phyloP scores from a whole-genome alignment of 2,797 vertebrate genomes.

The Fistularia commersonii region DNA sequence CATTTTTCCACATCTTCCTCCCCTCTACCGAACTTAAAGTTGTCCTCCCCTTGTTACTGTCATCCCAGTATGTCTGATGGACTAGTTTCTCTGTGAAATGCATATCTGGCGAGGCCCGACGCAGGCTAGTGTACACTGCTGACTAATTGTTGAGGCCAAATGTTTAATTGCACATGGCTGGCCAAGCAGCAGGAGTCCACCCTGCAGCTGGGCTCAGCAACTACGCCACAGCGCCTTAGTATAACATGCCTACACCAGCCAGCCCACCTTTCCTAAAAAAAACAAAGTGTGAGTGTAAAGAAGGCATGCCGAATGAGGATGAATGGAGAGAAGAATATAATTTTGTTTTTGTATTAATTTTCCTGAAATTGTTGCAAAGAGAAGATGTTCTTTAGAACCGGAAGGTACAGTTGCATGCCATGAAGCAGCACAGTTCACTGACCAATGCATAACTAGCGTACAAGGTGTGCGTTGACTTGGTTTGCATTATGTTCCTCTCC shows the following conservation, averaged over 20 bases:
- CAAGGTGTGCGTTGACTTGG: conserved; percentile 37
- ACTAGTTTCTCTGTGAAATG: conserved; percentile 95
- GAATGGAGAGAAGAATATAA: conserved; percentile 14
- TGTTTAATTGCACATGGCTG: conserved; percentile 99
- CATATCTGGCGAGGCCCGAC: conserved; percentile 86
- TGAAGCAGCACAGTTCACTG: conserved; percentile 8
- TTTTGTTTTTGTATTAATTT: conserved; percentile 21
- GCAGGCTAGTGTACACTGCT: conserved; percentile 92
- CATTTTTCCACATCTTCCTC: conserved; percentile 72
- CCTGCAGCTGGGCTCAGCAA: conserved; percentile 68
- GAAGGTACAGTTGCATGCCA: conserved; percentile 1
- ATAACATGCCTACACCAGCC: conserved; percentile 45
- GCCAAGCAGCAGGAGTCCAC: conserved; percentile 82
- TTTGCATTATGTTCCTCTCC: conserved; percentile 12
- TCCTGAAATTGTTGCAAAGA: conserved; percentile 3
- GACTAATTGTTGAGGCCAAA: conserved; percentile 97
- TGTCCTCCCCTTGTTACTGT: conserved; percentile 84
- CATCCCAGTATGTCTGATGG: conserved; percentile 91
- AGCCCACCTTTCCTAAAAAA: conserved; percentile 18
- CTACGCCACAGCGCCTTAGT: conserved; percentile 48
- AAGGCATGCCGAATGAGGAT: conserved; percentile 26
- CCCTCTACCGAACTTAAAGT: conserved; percentile 78
- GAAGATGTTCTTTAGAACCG: background rate
- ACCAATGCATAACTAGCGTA: conserved; percentile 6
- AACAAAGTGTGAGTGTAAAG: conserved; percentile 48